Evolutionary conservation across 2,797 vertebrate genomes (phyloP).

Genomic region (Sciurus vulgaris): DNA sequence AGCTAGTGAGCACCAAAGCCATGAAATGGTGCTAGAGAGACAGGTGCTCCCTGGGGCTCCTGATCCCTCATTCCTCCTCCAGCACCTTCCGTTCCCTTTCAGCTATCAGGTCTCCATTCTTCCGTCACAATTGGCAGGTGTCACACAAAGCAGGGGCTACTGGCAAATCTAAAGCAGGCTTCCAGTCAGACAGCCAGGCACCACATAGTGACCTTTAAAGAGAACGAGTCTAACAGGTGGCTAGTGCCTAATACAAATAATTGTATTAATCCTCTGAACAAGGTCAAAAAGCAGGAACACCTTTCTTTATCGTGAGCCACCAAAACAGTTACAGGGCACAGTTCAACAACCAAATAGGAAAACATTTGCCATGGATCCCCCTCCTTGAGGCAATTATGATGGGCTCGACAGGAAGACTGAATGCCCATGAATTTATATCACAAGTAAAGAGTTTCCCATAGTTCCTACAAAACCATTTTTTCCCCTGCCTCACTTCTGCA

Average conservation of each 20-base stretch:
- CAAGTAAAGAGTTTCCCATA: slow-evolving; percentile 42
- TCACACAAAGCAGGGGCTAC: slow-evolving; percentile 86
- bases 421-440: background rate
- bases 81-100: slow-evolving; percentile 57
- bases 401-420: slow-evolving; percentile 23
- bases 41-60: slow-evolving; percentile 9
- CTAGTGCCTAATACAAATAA: slow-evolving; percentile 87
- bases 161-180: slow-evolving; percentile 86
- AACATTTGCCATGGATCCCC: slow-evolving; percentile 18
- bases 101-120: slow-evolving; percentile 86
- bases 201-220: slow-evolving; percentile 90
- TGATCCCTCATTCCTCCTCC: slow-evolving; percentile 40
- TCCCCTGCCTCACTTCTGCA: slow-evolving; percentile 29
- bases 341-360: slow-evolving; percentile 62
- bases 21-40: background rate
- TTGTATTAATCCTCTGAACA: slow-evolving; percentile 90
- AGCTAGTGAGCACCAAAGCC: background rate
- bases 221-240: slow-evolving; percentile 96
- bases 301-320: slow-evolving; percentile 93
- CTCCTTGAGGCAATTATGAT: background rate
- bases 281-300: slow-evolving; percentile 89
- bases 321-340: slow-evolving; percentile 79
- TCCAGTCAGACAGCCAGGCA: slow-evolving; percentile 88
- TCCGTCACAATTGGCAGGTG: slow-evolving; percentile 86
- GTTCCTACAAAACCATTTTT: background rate